These are phyloP conservation scores for Phenganax marumi DNA, from an alignment of 92 coral and sea anemone species.

Conservation along the genomic window DNA sequence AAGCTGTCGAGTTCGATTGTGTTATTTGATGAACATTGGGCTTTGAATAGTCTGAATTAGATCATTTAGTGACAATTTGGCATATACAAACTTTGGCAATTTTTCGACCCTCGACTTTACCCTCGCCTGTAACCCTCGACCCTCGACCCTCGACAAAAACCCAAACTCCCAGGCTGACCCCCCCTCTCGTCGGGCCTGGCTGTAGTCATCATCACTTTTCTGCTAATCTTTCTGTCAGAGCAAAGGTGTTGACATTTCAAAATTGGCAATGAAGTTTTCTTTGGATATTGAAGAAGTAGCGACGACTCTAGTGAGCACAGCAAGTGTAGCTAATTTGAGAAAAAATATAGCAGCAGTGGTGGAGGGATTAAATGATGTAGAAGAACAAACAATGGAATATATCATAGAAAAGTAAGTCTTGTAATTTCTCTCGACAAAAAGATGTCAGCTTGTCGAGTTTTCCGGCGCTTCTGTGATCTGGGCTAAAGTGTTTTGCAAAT, in stretches of 20 bases:
- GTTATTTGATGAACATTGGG: too few relatives aligned
- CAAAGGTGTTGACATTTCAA: slow-evolving; percentile 84
- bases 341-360: slow-evolving; percentile 74
- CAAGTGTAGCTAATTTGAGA: slow-evolving; percentile 74
- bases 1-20: too few relatives aligned
- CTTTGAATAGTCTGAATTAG: too few relatives aligned
- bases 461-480: not conserved
- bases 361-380: slow-evolving; percentile 62
- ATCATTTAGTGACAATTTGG: too few relatives aligned
- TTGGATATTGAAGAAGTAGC: slow-evolving; percentile 71
- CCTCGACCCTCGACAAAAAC: too few relatives aligned
- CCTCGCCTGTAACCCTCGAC: too few relatives aligned
- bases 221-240: slow-evolving; percentile 47
- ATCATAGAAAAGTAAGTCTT: slow-evolving; percentile 73
- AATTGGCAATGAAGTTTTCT: slow-evolving; percentile 89
- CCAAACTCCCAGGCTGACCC: too few relatives aligned
- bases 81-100: too few relatives aligned
- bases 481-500: too few relatives aligned
- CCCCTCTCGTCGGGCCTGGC: not conserved
- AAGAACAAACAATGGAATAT: slow-evolving; percentile 62
- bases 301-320: slow-evolving; percentile 91
- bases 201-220: not conserved
- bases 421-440: not conserved
- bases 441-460: not conserved
- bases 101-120: too few relatives aligned